Conservation (phyloP, 2,888 invertebrate species). For the Tinea pellionella region DNA sequence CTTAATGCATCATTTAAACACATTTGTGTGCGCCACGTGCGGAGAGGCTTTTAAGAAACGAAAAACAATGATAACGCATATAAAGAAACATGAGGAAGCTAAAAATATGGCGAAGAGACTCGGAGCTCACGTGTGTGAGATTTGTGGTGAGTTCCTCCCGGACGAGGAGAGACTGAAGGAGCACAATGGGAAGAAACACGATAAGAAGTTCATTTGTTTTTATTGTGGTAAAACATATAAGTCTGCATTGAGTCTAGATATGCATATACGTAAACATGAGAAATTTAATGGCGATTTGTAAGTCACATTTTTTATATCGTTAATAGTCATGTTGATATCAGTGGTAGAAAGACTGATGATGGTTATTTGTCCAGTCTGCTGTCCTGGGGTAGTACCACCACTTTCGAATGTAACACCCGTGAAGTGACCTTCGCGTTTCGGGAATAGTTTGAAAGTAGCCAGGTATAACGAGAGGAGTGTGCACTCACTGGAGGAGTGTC, state of each 20-base stretch:
- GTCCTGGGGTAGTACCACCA: no score
- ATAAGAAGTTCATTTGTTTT: slow-evolving; percentile 45
- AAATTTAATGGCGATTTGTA: neutral
- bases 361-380: no score
- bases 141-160: slow-evolving; percentile 38
- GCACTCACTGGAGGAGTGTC: no score
- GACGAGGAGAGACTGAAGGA: slow-evolving; percentile 29
- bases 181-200: slow-evolving; percentile 39
- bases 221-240: slow-evolving; percentile 54
- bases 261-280: slow-evolving; percentile 53
- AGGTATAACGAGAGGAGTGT: no score
- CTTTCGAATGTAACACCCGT: no score
- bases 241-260: slow-evolving; percentile 38
- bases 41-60: slow-evolving; percentile 41
- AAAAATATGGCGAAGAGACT: slow-evolving; percentile 20
- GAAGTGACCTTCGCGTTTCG: no score
- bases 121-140: slow-evolving; percentile 39
- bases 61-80: slow-evolving; percentile 38
- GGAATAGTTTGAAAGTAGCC: no score
- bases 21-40: slow-evolving; percentile 42
- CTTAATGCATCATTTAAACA: slow-evolving; percentile 36
- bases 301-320: no score
- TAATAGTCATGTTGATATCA: no score
- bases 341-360: no score
- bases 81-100: slow-evolving; percentile 36